A percentile compares a stretch with the other conserved stretches of the same genome.
Conservation (phyloP, 2,888 invertebrate species). For the Platycnemis pennipes region DNA sequence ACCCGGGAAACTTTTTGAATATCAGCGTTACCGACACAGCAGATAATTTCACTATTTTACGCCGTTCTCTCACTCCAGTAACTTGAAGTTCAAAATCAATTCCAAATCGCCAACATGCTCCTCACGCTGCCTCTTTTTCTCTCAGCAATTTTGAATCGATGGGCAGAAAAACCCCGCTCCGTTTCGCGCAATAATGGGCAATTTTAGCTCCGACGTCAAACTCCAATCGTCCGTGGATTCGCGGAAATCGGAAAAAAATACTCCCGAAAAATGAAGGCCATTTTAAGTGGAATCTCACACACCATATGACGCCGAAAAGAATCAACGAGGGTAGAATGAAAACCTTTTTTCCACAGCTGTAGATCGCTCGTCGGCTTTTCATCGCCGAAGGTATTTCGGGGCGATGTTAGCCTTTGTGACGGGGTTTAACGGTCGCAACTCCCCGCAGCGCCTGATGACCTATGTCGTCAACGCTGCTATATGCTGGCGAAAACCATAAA, state of each 20-base stretch:
- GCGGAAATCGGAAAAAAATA: neutral
- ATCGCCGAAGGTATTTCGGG: neutral
- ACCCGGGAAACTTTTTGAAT: too few species aligned
- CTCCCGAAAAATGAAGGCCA: neutral
- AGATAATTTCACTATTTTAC: too few species aligned
- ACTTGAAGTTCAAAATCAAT: neutral
- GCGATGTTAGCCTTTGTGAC: neutral
- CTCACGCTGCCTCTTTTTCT: neutral
- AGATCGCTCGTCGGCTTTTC: neutral
- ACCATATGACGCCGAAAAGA: neutral
- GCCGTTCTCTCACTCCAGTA: too few species aligned
- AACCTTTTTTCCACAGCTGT: neutral
- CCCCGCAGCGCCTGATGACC: neutral
- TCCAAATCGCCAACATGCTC: neutral
- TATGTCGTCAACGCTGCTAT: neutral
- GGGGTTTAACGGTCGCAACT: neutral
- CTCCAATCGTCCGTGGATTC: neutral
- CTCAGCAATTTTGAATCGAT: neutral
- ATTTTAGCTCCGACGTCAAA: neutral
- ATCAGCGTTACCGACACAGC: too few species aligned
- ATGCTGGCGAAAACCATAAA: neutral
- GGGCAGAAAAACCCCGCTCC: neutral
- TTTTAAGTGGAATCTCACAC: neutral
- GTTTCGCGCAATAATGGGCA: neutral
- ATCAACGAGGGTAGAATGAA: neutral